These are phyloP conservation scores for Teleopsis dalmanni DNA, from an alignment of 1,140 invertebrate genomes.

Conservation along the genomic window DNA sequence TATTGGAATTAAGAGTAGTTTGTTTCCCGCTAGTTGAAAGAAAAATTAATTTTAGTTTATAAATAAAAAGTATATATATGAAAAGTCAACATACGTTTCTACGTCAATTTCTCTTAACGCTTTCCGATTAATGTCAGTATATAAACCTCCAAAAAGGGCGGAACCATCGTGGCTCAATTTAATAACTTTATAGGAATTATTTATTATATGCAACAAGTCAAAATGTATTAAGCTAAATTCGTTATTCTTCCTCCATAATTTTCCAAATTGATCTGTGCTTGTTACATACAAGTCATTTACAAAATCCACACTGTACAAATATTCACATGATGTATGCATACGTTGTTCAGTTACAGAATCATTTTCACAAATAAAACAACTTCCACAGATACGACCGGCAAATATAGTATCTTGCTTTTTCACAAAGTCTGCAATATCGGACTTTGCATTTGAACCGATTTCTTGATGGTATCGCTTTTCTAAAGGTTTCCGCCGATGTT, in stretches of 20 bases:
- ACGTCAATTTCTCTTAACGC: slow-evolving; percentile 32
- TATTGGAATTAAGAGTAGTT: slow-evolving; percentile 23
- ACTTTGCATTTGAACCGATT: slow-evolving; percentile 18
- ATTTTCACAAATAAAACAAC: slow-evolving; percentile 22
- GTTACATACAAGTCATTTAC: slow-evolving; percentile 22
- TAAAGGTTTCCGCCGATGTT: slow-evolving; percentile 25
- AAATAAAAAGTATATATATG: background rate
- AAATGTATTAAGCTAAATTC: slow-evolving; percentile 33
- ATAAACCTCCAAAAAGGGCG: slow-evolving; percentile 31
- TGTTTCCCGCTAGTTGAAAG: slow-evolving; percentile 22
- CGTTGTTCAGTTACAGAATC: slow-evolving; percentile 24
- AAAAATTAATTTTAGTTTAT: background rate
- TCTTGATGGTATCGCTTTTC: slow-evolving; percentile 24
- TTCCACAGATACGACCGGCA: slow-evolving; percentile 25
- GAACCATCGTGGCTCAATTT: slow-evolving; percentile 24
- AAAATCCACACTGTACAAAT: slow-evolving; percentile 33
- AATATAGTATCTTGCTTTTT: slow-evolving; percentile 36
- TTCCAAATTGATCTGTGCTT: slow-evolving; percentile 27
- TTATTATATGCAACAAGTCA: slow-evolving; percentile 19
- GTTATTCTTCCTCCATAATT: slow-evolving; percentile 28
- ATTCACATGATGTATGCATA: slow-evolving; percentile 28
- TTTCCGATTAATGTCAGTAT: slow-evolving; percentile 17
- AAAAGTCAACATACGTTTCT: slow-evolving; percentile 24
- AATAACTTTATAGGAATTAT: slow-evolving; percentile 24
- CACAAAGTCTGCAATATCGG: slow-evolving; percentile 31